phyloP scores from a whole-genome alignment of 2,797 vertebrate genomes.

The Labeo calbasu region DNA sequence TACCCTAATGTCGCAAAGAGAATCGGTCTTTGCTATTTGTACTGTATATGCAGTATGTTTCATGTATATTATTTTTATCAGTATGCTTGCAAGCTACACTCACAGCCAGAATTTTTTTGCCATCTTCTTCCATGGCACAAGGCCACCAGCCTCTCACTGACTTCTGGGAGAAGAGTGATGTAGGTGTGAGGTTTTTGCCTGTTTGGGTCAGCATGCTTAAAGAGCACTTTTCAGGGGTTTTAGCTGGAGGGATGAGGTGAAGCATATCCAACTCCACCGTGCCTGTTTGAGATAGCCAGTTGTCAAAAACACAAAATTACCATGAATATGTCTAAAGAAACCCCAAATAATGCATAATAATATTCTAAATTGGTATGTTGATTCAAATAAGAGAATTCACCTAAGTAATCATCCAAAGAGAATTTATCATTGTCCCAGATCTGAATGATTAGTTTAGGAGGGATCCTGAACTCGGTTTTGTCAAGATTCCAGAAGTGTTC shows the following conservation, averaged over 20 bases:
- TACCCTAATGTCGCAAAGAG: conserved; percentile 81
- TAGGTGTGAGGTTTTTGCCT: conserved; percentile 66
- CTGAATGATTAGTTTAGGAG: conserved; percentile 91
- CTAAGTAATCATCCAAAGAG: conserved; percentile 96
- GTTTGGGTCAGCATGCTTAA: conserved; percentile 86
- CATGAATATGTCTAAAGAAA: not conserved
- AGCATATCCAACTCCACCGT: conserved; percentile 88
- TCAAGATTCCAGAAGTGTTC: conserved; percentile 98
- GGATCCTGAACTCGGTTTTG: conserved; percentile 93
- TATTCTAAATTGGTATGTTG: too few relatives aligned
- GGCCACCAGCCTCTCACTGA: conserved; percentile 98
- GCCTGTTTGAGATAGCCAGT: conserved; percentile 59
- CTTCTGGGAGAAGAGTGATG: conserved; percentile 93
- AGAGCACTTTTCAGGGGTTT: conserved; percentile 88
- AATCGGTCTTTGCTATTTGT: not conserved
- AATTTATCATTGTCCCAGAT: conserved; percentile 99
- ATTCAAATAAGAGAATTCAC: too few relatives aligned
- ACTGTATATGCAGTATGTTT: not conserved
- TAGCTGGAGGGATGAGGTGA: conserved; percentile 87
- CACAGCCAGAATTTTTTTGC: conserved; percentile 87
- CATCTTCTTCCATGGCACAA: conserved; percentile 85
- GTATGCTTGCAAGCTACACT: conserved; percentile 58
- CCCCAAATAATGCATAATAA: not conserved
- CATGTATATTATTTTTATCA: not conserved
- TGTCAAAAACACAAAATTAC: not conserved